Percentiles rank a stretch among this genome's conserved stretches.
Evolutionary conservation across 1,140 invertebrate species (phyloP).

Genomic region (Euschistus heros): DNA sequence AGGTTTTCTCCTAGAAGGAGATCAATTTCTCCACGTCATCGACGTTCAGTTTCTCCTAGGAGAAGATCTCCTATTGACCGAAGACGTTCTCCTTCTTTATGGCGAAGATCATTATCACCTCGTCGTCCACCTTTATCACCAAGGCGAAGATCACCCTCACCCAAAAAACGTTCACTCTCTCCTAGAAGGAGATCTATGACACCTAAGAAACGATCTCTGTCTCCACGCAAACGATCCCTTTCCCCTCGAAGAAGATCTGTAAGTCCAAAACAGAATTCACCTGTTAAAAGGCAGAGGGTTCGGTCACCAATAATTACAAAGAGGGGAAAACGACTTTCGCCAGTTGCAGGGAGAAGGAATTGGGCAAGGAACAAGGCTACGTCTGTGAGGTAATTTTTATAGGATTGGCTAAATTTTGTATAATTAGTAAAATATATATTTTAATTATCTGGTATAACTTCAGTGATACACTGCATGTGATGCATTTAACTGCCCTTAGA

Average conservation of each 20-base stretch:
- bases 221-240: conserved; percentile 1
- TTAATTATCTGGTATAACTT: no score
- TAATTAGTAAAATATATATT: no score
- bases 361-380: no score
- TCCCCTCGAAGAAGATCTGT: neutral
- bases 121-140: neutral
- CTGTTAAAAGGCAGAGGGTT: neutral
- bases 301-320: neutral
- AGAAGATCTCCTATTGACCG: conserved; percentile 2
- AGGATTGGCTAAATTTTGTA: no score
- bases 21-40: neutral
- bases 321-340: neutral
- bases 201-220: conserved; percentile 11
- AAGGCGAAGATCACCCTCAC: neutral
- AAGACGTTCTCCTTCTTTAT: conserved; percentile 3
- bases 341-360: neutral
- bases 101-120: conserved; percentile 4
- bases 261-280: conserved; percentile 8
- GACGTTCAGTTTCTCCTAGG: neutral
- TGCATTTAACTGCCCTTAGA: no score
- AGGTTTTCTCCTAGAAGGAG: conserved; percentile 3
- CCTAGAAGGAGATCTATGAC: conserved; percentile 8
- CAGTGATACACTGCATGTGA: no score
- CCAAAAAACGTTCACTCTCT: conserved; percentile 1
- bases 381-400: no score